Conservation (phyloP, 2,888 invertebrate species). For the Metellina segmentata region DNA sequence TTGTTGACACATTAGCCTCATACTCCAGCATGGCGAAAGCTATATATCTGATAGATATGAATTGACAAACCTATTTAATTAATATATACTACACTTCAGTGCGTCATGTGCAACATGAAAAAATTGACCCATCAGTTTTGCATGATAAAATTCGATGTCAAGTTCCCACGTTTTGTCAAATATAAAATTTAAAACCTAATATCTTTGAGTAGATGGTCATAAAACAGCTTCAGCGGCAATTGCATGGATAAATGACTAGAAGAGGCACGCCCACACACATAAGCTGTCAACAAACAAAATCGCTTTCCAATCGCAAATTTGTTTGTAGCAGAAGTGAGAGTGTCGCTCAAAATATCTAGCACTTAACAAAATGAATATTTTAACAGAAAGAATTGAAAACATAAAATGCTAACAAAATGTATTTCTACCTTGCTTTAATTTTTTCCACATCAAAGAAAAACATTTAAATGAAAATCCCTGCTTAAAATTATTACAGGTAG, state of each 20-base stretch:
- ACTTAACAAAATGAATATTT: no score
- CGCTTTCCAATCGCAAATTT: background rate
- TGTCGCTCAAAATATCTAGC: no score
- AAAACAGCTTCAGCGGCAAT: background rate
- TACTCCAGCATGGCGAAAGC: background rate
- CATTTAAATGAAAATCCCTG: no score
- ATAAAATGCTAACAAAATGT: no score
- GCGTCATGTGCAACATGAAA: background rate
- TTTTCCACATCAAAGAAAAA: no score
- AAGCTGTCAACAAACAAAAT: conserved; percentile 25
- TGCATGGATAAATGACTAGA: background rate
- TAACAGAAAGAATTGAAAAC: no score
- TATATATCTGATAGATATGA: background rate
- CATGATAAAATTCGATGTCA: background rate
- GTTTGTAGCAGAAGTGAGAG: no score
- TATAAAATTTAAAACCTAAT: background rate
- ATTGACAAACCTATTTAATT: background rate
- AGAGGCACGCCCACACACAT: conserved; percentile 12
- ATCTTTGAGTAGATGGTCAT: background rate
- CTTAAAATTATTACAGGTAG: no score
- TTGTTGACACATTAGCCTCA: background rate
- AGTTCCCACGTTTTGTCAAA: background rate
- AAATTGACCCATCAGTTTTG: background rate
- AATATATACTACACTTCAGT: background rate
- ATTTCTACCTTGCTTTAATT: no score